A percentile compares a stretch with the other conserved stretches of the same genome.
Evolutionary conservation across 1,140 invertebrate genomes (phyloP).

Genomic region (Pentalonia nigronervosa): DNA sequence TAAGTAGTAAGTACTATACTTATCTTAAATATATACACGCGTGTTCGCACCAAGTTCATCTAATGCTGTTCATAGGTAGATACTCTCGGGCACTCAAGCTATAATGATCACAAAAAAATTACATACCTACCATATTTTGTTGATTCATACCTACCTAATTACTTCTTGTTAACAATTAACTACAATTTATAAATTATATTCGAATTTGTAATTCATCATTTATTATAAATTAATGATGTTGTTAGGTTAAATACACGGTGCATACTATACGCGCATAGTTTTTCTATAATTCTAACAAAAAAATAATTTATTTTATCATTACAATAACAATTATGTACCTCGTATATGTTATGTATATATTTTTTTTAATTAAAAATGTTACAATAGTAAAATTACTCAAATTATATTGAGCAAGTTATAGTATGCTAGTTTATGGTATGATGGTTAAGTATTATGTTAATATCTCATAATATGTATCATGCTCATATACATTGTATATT

Average conservation of each 20-base stretch:
- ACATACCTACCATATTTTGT: not conserved
- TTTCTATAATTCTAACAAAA: not conserved
- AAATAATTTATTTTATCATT: not conserved
- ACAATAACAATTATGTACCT: not conserved
- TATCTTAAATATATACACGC: not conserved
- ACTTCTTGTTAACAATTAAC: constrained; percentile 4
- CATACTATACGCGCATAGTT: not conserved
- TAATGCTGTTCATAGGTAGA: not conserved
- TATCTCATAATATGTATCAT: not conserved
- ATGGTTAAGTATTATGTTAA: not conserved
- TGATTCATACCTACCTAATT: not conserved
- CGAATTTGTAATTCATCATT: constrained; percentile 9
- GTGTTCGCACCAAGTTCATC: not conserved
- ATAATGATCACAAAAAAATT: not conserved
- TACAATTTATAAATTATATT: not conserved
- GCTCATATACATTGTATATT: not conserved
- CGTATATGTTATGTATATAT: not conserved
- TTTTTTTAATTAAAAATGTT: not conserved
- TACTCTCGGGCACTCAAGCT: not conserved
- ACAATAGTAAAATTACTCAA: not conserved
- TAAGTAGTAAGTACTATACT: not conserved
- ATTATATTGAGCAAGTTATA: not conserved
- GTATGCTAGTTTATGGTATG: not conserved
- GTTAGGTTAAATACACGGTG: not conserved
- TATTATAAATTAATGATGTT: constrained; percentile 11